phyloP scores from a whole-genome alignment of 2,797 vertebrate genomes.

The Manis javanica region DNA sequence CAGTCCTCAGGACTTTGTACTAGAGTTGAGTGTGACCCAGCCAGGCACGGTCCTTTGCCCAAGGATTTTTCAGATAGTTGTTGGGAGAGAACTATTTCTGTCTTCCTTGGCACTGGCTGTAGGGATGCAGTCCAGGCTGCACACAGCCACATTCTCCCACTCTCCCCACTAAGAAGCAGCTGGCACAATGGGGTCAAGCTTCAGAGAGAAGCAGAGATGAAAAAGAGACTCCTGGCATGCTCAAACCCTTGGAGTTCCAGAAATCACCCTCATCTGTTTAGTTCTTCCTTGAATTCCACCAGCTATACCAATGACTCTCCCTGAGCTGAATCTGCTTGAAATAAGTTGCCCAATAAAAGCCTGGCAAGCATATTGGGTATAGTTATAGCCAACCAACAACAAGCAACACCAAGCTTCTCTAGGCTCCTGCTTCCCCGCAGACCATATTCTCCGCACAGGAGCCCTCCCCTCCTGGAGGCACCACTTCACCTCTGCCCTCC shows the following conservation, averaged over 20 bases:
- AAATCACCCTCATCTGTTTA: not conserved
- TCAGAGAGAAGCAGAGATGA: not conserved
- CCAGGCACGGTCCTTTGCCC: not conserved
- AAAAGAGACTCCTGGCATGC: not conserved
- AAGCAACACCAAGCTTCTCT: not conserved
- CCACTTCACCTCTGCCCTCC: not conserved
- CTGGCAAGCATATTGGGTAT: not conserved
- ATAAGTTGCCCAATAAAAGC: not conserved
- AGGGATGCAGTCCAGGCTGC: not conserved
- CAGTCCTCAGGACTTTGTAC: not conserved
- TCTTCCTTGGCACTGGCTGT: not conserved
- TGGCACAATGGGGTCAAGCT: not conserved
- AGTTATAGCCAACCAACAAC: not conserved
- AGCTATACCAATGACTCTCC: not conserved
- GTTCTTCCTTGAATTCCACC: not conserved
- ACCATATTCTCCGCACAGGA: not conserved
- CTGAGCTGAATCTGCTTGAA: not conserved
- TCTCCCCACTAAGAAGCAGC: not conserved
- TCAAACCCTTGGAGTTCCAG: not conserved
- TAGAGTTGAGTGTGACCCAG: not conserved
- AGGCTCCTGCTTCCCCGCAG: not conserved
- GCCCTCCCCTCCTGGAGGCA: not conserved
- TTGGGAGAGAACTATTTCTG: not conserved
- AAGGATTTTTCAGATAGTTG: not conserved
- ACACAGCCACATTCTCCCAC: not conserved